Evolutionary conservation across 2,797 vertebrate genomes (phyloP).

Genomic region (Neosilurus hyrtlii): DNA sequence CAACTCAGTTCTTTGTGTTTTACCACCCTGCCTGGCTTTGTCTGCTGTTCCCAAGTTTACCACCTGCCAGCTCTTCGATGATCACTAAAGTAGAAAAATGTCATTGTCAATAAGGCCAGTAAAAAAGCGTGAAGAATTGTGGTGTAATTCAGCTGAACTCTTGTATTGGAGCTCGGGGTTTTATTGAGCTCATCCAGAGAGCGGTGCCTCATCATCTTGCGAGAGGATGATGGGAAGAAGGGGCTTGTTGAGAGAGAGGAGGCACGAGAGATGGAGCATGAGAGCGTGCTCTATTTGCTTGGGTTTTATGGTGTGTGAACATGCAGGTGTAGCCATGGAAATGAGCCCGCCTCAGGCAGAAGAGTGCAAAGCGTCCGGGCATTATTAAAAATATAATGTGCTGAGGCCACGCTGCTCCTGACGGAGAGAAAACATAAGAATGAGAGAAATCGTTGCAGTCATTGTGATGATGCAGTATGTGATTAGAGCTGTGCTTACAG

Average conservation of each 20-base stretch:
- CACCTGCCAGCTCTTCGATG: slow-evolving; percentile 43
- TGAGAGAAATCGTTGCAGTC: background rate
- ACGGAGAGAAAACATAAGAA: background rate
- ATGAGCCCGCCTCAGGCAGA: slow-evolving; percentile 23
- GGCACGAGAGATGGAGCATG: slow-evolving; percentile 21
- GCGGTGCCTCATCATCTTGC: slow-evolving; percentile 30
- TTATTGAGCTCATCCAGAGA: slow-evolving; percentile 48
- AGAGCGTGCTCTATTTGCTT: slow-evolving; percentile 32
- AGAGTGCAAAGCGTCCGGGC: slow-evolving; percentile 15
- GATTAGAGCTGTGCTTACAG: background rate
- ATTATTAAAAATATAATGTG: slow-evolving; percentile 53
- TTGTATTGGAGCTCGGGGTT: slow-evolving; percentile 32
- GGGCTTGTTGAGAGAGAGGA: slow-evolving; percentile 21
- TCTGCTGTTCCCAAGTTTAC: slow-evolving; percentile 34
- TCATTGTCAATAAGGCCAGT: slow-evolving; percentile 43
- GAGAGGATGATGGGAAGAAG: slow-evolving; percentile 18
- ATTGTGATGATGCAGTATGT: background rate
- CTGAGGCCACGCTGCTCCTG: slow-evolving; percentile 18
- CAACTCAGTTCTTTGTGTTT: slow-evolving; percentile 31
- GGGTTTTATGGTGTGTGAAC: slow-evolving; percentile 39
- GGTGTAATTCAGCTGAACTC: slow-evolving; percentile 48
- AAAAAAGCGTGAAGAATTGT: slow-evolving; percentile 50
- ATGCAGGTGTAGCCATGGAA: slow-evolving; percentile 42
- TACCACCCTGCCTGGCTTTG: slow-evolving; percentile 25
- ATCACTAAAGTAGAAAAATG: slow-evolving; percentile 51